A percentile compares a stretch with the other conserved stretches of the same genome.
Conservation (phyloP, 2,113 vertebrate genomes). For the Amblyornis subalaris region DNA sequence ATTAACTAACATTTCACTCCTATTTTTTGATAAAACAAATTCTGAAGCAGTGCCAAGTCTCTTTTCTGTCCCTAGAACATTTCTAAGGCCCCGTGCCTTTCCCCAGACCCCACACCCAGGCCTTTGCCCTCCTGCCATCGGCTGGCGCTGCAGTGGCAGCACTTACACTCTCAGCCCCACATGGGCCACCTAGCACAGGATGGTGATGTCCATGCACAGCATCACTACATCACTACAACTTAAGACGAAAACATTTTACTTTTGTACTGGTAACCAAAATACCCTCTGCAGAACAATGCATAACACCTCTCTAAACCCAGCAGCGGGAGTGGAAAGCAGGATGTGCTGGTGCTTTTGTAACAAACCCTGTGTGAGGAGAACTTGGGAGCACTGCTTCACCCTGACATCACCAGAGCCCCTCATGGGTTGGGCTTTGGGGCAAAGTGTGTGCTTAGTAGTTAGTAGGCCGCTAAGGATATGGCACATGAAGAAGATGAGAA, state of each 20-base stretch:
- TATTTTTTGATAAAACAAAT: constrained; percentile 2
- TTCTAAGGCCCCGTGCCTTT: background rate
- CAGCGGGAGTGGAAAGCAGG: fast-evolving
- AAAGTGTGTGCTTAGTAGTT: background rate
- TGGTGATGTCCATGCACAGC: background rate
- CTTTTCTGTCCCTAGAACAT: background rate
- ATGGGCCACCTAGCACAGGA: background rate
- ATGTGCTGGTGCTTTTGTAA: background rate
- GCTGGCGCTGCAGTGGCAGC: background rate
- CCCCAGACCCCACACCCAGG: background rate
- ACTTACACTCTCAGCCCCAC: background rate
- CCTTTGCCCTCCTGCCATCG: fast-evolving
- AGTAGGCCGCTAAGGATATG: background rate
- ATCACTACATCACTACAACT: background rate
- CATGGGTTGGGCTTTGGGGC: fast-evolving
- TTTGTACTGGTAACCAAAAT: background rate
- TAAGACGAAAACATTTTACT: background rate
- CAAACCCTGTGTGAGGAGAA: background rate
- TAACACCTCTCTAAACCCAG: background rate
- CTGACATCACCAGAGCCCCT: background rate
- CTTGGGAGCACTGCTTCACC: background rate
- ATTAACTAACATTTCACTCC: background rate
- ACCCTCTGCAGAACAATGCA: background rate
- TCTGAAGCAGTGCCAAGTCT: background rate
- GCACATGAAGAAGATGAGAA: background rate